Conservation (phyloP, 2,888 invertebrate species). For the Scrobipalpa atriplicella region DNA sequence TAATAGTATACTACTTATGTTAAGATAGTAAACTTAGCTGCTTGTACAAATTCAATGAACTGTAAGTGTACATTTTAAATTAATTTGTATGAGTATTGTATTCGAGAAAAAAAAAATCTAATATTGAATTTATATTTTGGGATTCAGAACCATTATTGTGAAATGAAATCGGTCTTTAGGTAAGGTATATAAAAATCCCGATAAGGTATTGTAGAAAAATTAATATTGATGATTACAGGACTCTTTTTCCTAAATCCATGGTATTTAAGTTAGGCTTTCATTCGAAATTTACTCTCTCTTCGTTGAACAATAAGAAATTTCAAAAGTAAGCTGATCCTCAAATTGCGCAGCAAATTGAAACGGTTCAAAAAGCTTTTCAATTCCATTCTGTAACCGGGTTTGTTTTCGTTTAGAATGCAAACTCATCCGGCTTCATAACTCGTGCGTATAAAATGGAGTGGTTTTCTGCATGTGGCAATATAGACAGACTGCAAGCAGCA, state of each 20-base stretch:
- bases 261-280: no score
- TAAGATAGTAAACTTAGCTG: neutral
- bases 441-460: slow-evolving; percentile 16
- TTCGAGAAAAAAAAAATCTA: neutral
- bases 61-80: neutral
- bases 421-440: slow-evolving; percentile 26
- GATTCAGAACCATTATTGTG: no score
- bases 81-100: neutral
- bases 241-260: no score
- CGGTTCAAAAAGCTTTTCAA: slow-evolving; percentile 26
- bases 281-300: no score
- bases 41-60: neutral
- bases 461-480: neutral
- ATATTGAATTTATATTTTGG: no score
- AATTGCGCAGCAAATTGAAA: slow-evolving; percentile 6
- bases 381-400: slow-evolving; percentile 19
- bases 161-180: no score
- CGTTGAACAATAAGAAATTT: no score
- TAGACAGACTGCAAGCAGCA: no score
- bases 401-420: slow-evolving; percentile 25
- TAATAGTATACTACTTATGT: neutral
- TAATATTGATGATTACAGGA: no score
- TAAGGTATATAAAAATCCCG: no score
- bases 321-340: neutral
- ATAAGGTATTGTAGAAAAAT: no score